A percentile compares a stretch with the other conserved stretches of the same genome.
These are phyloP conservation scores for Elephantulus edwardii DNA, from an alignment of 2,113 vertebrate genomes.

Conservation along the genomic window DNA sequence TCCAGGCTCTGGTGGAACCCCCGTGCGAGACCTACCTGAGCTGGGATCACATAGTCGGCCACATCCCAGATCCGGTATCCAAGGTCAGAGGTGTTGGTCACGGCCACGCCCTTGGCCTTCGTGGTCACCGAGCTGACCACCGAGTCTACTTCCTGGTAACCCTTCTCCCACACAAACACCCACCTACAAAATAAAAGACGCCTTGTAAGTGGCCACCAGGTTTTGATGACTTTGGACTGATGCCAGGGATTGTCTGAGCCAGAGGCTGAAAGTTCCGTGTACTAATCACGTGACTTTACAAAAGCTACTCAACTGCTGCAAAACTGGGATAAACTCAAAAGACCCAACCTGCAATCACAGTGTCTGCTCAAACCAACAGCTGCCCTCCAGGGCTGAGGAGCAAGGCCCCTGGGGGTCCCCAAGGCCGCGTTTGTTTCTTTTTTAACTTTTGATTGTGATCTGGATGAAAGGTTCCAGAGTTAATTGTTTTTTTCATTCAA, in stretches of 20 bases:
- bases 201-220: not conserved
- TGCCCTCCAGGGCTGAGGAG: not conserved
- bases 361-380: not conserved
- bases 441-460: too few relatives aligned
- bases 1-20: not conserved
- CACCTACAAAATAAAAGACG: slow-evolving; percentile 84
- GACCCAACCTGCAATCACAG: not conserved
- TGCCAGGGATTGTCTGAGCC: not conserved
- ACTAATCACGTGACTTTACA: not conserved
- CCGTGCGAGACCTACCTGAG: slow-evolving; percentile 85
- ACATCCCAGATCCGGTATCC: slow-evolving; percentile 91
- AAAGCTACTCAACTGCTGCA: not conserved
- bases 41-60: slow-evolving; percentile 91
- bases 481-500: too few relatives aligned
- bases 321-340: not conserved
- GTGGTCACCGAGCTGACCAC: slow-evolving; percentile 89
- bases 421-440: not conserved
- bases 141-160: slow-evolving; percentile 91
- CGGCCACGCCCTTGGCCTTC: slow-evolving; percentile 89
- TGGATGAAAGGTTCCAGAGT: too few relatives aligned
- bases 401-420: not conserved
- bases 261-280: not conserved
- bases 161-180: slow-evolving; percentile 94
- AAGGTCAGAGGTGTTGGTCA: slow-evolving; percentile 85
- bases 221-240: not conserved